Percentiles rank a stretch among this genome's conserved stretches.
phyloP scores from a whole-genome alignment of 2,113 vertebrate genomes.

The Poicephalus meyeri region DNA sequence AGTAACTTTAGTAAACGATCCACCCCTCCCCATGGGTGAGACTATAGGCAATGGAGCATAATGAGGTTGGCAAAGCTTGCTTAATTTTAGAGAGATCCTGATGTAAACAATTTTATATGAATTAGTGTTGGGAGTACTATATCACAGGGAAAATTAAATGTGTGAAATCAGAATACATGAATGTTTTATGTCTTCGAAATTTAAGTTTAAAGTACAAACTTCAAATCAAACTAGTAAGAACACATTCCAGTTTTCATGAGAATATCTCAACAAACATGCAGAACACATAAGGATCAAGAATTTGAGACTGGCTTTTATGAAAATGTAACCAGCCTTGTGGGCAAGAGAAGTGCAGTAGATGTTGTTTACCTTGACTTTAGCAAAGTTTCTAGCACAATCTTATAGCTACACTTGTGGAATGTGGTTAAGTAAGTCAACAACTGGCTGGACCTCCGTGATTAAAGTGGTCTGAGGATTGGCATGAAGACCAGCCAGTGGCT shows the following conservation, averaged over 20 bases:
- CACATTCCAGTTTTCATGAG: background rate
- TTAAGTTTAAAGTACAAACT: background rate
- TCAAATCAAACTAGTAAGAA: background rate
- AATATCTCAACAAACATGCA: background rate
- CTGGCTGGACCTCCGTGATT: background rate
- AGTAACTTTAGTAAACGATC: background rate
- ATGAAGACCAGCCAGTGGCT: background rate
- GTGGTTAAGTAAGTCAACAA: background rate
- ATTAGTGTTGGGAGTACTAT: background rate
- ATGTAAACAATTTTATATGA: background rate
- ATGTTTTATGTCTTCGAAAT: background rate
- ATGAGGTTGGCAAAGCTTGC: background rate
- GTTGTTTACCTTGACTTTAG: background rate
- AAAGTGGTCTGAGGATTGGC: background rate
- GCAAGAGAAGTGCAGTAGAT: background rate
- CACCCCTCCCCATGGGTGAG: fast-evolving
- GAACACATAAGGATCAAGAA: fast-evolving
- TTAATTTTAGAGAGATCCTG: background rate
- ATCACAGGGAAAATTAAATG: background rate
- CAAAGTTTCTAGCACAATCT: background rate
- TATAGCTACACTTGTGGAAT: fast-evolving
- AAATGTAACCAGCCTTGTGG: background rate
- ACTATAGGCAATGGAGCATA: too few species aligned
- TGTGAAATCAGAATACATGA: background rate
- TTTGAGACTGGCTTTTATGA: background rate